Conservation (phyloP, 2,888 invertebrate species). For the Meteorus cinctellus region DNA sequence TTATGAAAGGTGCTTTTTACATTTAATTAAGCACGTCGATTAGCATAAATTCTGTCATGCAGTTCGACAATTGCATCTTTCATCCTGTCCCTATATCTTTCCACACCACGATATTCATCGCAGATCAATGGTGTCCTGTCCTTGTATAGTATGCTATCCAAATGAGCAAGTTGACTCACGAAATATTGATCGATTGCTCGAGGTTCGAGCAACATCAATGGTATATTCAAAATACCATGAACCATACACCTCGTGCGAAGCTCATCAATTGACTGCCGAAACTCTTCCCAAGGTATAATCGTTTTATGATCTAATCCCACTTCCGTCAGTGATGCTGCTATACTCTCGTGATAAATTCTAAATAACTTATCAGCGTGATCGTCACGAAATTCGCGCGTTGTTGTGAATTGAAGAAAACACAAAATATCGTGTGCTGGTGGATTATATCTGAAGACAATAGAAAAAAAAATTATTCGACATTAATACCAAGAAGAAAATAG, state of each 20-base stretch:
- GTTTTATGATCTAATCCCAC: conserved; percentile 49
- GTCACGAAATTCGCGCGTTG: conserved; percentile 58
- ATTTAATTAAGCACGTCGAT: background rate
- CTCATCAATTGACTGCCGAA: conserved; percentile 58
- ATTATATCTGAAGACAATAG: conserved; percentile 56
- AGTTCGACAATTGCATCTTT: conserved; percentile 60
- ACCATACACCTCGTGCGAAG: conserved; percentile 55
- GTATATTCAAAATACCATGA: conserved; percentile 60
- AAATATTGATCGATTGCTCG: conserved; percentile 59
- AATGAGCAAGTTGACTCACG: conserved; percentile 52
- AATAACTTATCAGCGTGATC: conserved; percentile 59
- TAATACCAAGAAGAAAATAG: background rate
- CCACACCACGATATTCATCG: conserved; percentile 53
- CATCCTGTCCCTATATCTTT: conserved; percentile 59
- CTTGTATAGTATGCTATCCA: conserved; percentile 57
- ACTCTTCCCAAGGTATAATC: conserved; percentile 58
- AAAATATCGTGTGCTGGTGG: conserved; percentile 69
- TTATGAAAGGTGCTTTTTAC: background rate
- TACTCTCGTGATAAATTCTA: conserved; percentile 59
- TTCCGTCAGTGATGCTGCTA: conserved; percentile 51
- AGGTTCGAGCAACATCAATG: conserved; percentile 61
- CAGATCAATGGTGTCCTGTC: conserved; percentile 61
- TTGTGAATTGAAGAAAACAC: conserved; percentile 68
- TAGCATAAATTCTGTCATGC: conserved; percentile 47
- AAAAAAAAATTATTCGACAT: background rate